Percentiles rank a stretch among this genome's conserved stretches.
Evolutionary conservation across 2,888 invertebrate species (phyloP).

Genomic region (Argynnis bischoffii): DNA sequence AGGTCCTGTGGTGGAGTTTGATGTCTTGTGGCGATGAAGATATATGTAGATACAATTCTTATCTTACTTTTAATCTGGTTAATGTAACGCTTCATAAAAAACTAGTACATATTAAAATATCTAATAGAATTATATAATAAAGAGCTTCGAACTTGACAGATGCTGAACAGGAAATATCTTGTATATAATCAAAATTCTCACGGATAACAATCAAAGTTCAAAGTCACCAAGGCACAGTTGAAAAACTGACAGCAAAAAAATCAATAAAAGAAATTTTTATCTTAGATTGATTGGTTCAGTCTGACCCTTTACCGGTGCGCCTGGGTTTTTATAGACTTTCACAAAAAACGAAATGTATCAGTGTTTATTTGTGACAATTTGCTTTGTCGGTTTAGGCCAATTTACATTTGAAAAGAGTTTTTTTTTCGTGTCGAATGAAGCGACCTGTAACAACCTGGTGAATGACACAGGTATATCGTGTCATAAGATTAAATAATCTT

Average conservation of each 20-base stretch:
- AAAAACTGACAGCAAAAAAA: constrained; percentile 60
- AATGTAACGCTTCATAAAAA: no score
- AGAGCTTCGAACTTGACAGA: constrained; percentile 17
- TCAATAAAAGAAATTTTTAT: constrained; percentile 73
- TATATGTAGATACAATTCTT: no score
- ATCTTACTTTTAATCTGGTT: no score
- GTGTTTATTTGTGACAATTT: constrained; percentile 83
- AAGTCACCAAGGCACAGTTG: constrained; percentile 52
- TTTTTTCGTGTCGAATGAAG: constrained; percentile 61
- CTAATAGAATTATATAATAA: not conserved
- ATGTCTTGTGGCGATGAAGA: no score
- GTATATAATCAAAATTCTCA: constrained; percentile 49
- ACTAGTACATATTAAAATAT: not conserved
- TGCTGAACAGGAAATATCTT: constrained; percentile 22
- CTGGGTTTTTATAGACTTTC: constrained; percentile 71
- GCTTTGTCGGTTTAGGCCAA: constrained; percentile 80
- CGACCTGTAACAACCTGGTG: constrained; percentile 78
- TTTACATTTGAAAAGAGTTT: constrained; percentile 80
- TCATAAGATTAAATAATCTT: constrained; percentile 50
- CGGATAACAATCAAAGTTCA: constrained; percentile 71
- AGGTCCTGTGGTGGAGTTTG: no score
- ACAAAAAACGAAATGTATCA: constrained; percentile 76
- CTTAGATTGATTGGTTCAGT: constrained; percentile 79
- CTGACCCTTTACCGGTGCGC: constrained; percentile 77
- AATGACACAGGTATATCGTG: constrained; percentile 69